Base-by-base conservation (phyloP, 2,113 vertebrate species). In the Triplophysa tibetana region DNA sequence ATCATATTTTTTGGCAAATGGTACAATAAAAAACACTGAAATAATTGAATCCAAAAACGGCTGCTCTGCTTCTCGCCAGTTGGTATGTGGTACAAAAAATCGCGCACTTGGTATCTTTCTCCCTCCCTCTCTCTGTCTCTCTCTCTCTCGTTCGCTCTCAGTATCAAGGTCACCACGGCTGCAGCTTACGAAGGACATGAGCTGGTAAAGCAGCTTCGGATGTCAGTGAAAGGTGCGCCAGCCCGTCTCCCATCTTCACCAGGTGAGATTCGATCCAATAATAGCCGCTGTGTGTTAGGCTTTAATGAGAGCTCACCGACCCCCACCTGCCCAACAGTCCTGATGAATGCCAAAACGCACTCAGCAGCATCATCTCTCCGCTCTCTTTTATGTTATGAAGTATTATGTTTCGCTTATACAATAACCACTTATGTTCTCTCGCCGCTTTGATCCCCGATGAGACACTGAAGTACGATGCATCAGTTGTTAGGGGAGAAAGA, bases 161-260 rank as follows among this genome's bases (percentile, higher is more conserved):
- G 58, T 79, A 52, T 79, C 75, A 88, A 90, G 88, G 85, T 90
- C 89, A 94, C 91, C 91, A 92, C 91, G 90, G 85, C 85, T 80
- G 45, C 66, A 81, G 85, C 73, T 81, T 21, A 68, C 79, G 85
- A 82, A 89, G 89, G 89, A 88, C 90, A 87, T 56, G 83, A 78
- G 78, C 76, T 77, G 83, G 82, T 29, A 29, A 19, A 86, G 79
- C 66, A 76, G 84, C 77, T 84, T 89, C 90, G 86, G 92, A 88
- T 90, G 88, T 85, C 85, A 86, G 75, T 77, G 78, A 45, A 81
- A 82, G 80, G 85, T 83, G 78, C 58, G 83, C 78, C 79, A 78
- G 81, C 83, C 84, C 86, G 80, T 74, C 84, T 86, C 87, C 83
- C 86, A 75, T 77, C 86, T 81, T 89, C 88, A 88, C 91, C 92